Base-by-base conservation (phyloP, 2,888 invertebrate genomes). In the Thera obeliscata region DNA sequence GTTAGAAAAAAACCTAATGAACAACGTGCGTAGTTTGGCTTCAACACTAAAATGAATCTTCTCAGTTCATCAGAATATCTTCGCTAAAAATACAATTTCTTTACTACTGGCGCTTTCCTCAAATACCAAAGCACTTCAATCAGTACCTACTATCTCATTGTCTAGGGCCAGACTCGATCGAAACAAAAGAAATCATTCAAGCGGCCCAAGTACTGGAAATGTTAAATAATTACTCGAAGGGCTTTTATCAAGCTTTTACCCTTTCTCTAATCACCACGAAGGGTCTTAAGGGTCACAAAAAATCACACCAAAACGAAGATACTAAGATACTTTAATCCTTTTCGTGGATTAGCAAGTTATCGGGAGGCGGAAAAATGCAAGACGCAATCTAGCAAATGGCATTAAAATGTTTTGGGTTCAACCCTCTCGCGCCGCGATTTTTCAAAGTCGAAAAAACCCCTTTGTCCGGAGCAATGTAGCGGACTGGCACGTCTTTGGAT, bases 361-460 rank as follows among this genome's bases (percentile, higher is more conserved):
- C 79, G 79, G 79, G 83, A 83, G 82, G 83, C 81, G 86, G 87
- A 93, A 93, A 93, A 93, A 93, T 92, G 90, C 92, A 93, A 90
- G 91, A 87, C 88, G 90, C 91, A 94, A 94, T 94, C 92, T 94
- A 90, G 89, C 89, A 93, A 93, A 94, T 94, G 92, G 94, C 89
- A 94, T 94, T 94, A 94, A 94, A 93, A 91, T 93, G 94, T 93
- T 93, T 71, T 89, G 86, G 88, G 83, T 82, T 86, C 87, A 91
- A 91, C 93, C 93, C 92, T 89, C 91, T 90, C 88, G 81, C 80
- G 84, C 87, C 84, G 83, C 88, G 91, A 93, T 94, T 94, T 94
- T 90, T 94, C 93, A 92, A 91, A 93, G 93, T 91, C 89, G 87
- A 86, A 91, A 91, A 92, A 92, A 90, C 89, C 88, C 90, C 88